Percentiles rank a stretch among this genome's conserved stretches.
Conservation (phyloP, 2,797 vertebrate genomes). For the Lycodopsis pacificus region DNA sequence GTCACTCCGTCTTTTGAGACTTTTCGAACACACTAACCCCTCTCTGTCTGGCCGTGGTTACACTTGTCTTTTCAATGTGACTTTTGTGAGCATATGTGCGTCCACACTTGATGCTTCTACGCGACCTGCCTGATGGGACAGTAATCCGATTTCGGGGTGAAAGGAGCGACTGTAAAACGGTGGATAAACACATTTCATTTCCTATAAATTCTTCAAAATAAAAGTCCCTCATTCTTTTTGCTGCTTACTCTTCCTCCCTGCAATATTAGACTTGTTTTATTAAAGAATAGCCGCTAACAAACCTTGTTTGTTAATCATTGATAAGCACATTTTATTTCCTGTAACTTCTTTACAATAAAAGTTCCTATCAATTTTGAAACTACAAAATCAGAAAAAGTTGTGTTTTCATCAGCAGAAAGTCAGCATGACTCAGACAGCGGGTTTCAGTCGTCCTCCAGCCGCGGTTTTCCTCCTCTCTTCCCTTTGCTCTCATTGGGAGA, state of each 20-base stretch:
- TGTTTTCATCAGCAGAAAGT: neutral
- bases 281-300: neutral
- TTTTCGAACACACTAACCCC: conserved; percentile 7
- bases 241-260: neutral
- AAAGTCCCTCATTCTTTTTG: neutral
- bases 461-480: neutral
- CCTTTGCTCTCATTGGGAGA: neutral
- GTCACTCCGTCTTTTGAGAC: conserved; percentile 18
- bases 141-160: neutral
- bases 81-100: no score
- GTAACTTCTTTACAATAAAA: neutral
- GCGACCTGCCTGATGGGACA: neutral
- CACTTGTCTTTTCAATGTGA: neutral
- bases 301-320: no score
- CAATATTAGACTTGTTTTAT: neutral
- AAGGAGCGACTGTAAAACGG: neutral
- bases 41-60: no score
- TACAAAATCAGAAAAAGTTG: no score
- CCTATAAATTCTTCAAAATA: neutral
- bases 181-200: neutral
- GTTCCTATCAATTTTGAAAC: no score
- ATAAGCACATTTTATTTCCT: neutral
- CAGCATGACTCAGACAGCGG: neutral
- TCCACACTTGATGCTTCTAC: neutral
- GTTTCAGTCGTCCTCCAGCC: no score